These are phyloP conservation scores for Lasioglossum pauxillum DNA, from an alignment of 2,888 invertebrate species.

Conservation along the genomic window DNA sequence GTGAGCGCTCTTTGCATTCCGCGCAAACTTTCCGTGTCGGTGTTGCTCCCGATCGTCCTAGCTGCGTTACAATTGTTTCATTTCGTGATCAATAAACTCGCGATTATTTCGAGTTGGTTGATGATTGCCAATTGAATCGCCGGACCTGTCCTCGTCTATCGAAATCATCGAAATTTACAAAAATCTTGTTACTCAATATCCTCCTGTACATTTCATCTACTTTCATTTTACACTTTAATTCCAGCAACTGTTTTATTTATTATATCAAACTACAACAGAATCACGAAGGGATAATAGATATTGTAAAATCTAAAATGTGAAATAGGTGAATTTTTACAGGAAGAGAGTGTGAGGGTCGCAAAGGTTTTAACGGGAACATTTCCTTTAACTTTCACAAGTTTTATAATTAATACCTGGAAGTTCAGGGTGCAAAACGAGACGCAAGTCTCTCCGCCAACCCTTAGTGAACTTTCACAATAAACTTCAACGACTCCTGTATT, in stretches of 20 bases:
- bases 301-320: neutral
- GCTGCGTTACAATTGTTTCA: slow-evolving; percentile 24
- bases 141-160: neutral
- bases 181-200: neutral
- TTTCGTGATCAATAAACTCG: slow-evolving; percentile 35
- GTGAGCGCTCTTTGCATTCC: slow-evolving; percentile 47
- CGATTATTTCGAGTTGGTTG: neutral
- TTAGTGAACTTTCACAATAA: neutral
- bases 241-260: no score
- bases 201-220: neutral
- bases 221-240: neutral
- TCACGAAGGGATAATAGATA: no score
- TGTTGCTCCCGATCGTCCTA: slow-evolving; percentile 39
- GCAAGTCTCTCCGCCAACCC: neutral
- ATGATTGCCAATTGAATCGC: neutral
- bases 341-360: neutral
- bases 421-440: neutral
- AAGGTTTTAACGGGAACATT: neutral
- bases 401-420: neutral
- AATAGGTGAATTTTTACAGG: neutral
- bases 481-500: neutral
- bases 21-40: slow-evolving; percentile 41
- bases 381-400: neutral
- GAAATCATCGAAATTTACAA: neutral
- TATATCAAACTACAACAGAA: no score